phyloP scores from a whole-genome alignment of 1,140 invertebrate genomes.

The Drosophila subpulchrella region DNA sequence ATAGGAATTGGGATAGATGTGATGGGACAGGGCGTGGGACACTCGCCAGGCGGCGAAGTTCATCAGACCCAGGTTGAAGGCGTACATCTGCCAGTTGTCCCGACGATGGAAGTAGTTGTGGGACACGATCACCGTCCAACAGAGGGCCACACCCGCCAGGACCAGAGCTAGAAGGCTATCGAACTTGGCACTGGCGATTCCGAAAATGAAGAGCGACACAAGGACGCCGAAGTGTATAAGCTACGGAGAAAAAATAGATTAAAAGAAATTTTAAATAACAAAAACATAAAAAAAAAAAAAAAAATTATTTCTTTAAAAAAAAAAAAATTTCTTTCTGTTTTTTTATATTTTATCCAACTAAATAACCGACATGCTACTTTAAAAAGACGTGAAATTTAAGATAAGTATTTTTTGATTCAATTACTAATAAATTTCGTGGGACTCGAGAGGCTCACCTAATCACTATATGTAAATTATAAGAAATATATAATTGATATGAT shows the following conservation, averaged over 20 bases:
- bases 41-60: conserved; percentile 90
- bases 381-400: conserved; percentile 1
- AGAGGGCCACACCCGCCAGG: conserved; percentile 86
- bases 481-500: conserved; percentile 2
- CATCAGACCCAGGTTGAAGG: conserved; percentile 89
- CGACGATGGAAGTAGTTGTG: conserved; percentile 94
- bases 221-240: conserved; percentile 83
- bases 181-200: conserved; percentile 85
- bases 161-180: conserved; percentile 84
- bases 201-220: conserved; percentile 85
- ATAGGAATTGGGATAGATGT: conserved; percentile 92
- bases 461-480: conserved; percentile 28
- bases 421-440: background rate
- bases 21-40: conserved; percentile 91
- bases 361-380: background rate
- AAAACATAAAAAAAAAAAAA: no score
- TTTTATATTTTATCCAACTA: no score
- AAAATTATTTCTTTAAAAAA: no score
- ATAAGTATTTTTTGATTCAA: background rate
- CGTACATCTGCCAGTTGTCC: conserved; percentile 93
- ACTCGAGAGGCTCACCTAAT: background rate
- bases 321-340: no score
- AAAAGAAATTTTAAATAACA: background rate
- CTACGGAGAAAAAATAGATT: conserved; percentile 16
- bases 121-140: conserved; percentile 86